Evolutionary conservation across 1,140 invertebrate genomes (phyloP), one percentile per base, ranked within the genome.

Genomic region (Halictus rubicundus): DNA sequence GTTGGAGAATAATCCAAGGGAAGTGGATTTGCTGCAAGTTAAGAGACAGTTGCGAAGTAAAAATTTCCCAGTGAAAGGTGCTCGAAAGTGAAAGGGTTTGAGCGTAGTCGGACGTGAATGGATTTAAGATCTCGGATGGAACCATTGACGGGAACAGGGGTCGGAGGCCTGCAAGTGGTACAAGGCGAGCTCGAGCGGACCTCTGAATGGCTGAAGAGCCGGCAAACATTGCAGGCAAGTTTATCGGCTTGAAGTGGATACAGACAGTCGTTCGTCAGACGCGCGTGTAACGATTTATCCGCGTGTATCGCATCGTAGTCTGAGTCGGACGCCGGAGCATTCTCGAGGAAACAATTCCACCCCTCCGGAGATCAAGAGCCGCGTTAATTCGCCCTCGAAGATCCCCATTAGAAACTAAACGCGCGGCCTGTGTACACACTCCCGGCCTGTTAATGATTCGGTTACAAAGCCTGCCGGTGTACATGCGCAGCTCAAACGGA

Each of bases 401-500:
- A 65, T 78, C 76, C 63, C 68, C 59, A 78, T 78, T 78, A 72
- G 76, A 46, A 64, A 57, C 68, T 72, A 72, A 78, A 78, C 76
- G 76, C 76, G 49, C 46, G 14, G 32, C n/a, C 59, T 52, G 75
- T 78, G 69, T 72, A 64, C 68, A 78, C 60, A 54, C 59, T 39
- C 46, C 68, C 46, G 54, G 5, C n/a, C 68, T 70, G 76, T 64
- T 72, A 78, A 64, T 78, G 76, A 78, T 78, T 72, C 60, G 68
- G 76, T 72, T 78, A 78, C 76, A 78, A 78, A 78, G 76, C 46
- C 68, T 46, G 76, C 49, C 68, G 76, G 49, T 46, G 42, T 54
- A 42, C 68, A 78, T 32, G 46, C 42, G 25, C 66, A 49, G 66
- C 65, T 76, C 37, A 76, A 68, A 78, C 75, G 59, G 19, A 64